These are phyloP conservation scores for Brachypodius melanocephalos DNA, from an alignment of 2,113 vertebrate species.

Conservation along the genomic window DNA sequence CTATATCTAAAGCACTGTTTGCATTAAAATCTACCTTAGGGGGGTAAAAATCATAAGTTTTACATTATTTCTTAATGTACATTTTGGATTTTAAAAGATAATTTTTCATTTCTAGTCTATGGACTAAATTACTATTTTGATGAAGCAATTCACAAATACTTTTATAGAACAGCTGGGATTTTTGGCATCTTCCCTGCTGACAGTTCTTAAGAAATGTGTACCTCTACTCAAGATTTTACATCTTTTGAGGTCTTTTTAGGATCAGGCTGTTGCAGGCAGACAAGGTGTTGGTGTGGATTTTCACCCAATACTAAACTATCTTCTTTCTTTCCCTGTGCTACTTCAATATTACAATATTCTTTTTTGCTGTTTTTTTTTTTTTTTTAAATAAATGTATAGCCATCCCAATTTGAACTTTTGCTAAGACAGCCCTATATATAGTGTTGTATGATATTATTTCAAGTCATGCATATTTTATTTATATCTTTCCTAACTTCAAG, in stretches of 20 bases:
- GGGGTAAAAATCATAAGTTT: background rate
- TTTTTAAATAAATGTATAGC: background rate
- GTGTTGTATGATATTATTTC: constrained; percentile 18
- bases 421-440: background rate
- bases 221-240: background rate
- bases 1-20: background rate
- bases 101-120: background rate
- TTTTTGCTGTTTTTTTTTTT: background rate
- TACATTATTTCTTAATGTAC: background rate
- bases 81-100: background rate
- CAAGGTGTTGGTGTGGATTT: background rate
- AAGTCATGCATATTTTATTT: constrained; percentile 39
- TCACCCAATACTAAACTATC: background rate
- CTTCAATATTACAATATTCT: background rate
- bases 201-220: background rate
- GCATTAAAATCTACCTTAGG: background rate
- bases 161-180: constrained; percentile 21
- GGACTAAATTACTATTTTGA: constrained; percentile 46
- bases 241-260: background rate
- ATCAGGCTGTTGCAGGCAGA: background rate
- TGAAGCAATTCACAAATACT: constrained; percentile 39
- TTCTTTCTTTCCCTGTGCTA: background rate
- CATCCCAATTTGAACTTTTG: background rate
- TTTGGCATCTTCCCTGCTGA: background rate
- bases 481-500: constrained; percentile 35